Evolutionary conservation across 2,888 invertebrate genomes (phyloP), one percentile per base, ranked within the genome.

Genomic region (Dichetophora obliterata): DNA sequence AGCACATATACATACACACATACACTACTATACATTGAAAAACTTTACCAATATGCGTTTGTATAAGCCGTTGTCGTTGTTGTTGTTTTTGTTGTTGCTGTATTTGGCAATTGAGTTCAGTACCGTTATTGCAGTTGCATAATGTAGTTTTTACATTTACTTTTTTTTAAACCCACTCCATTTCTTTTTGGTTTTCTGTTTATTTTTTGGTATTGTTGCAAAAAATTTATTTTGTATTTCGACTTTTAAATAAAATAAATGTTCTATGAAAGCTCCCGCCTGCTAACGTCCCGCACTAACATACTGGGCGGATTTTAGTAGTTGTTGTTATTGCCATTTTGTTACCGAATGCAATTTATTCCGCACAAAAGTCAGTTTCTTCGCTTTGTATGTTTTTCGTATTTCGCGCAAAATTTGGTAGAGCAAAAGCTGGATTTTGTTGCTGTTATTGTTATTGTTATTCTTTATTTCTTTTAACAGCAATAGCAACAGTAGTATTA

Each of bases 231-330:
- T 66, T 71, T 71, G 54, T n/a, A 54, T 54, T 74, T 71, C 34
- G 71, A 76, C 76, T 65, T 75, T 76, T 71, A 57, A 72, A 76
- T 76, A 76, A 76, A 76, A 76, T 76, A 72, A 72, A 76, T 71
- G 76, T 76, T 76, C 52, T 72, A 43, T 71, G 65, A 22, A 54
- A 65, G 14, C 57, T 57, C 59, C 59, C 50, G 24, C 61, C 37
- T 34, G 59, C 71, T 37, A 37, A 16, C 71, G 57, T 24, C 59
- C 31, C 19, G 37, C 37, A 19, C 43, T 68, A 22, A 63, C 63
- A 63, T 34, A 34, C 27, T 24, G 63, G 63, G 63, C 63, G 63
- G n/a, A 54, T n/a, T 63, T 31, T 8, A n/a, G 57, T 54, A 52
- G 27, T 65, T 63, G 50, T 50, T 52, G 50, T 5, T 31, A 50